phyloP scores from a whole-genome alignment of 2,113 vertebrate genomes.

The Erythrolamprus reginae region DNA sequence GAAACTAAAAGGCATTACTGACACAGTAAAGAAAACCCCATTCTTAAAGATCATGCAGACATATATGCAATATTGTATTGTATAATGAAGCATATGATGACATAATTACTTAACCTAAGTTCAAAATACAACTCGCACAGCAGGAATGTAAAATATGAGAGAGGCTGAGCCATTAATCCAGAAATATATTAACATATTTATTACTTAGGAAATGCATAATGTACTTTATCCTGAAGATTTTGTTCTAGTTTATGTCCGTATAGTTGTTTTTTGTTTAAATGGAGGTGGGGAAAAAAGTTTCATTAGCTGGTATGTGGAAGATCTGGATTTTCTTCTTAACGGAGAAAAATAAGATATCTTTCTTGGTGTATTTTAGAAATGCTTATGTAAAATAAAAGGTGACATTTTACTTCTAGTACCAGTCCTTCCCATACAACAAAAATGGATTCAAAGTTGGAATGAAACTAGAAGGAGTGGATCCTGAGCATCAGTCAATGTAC shows the following conservation, averaged over 20 bases:
- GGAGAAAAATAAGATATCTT: background rate
- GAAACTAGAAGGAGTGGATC: slow-evolving; percentile 95
- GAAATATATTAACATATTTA: background rate
- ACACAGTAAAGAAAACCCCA: background rate
- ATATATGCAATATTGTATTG: background rate
- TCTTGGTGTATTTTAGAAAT: background rate
- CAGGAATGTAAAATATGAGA: background rate
- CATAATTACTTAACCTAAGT: background rate
- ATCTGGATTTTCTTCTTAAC: background rate
- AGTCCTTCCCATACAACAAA: slow-evolving; percentile 92
- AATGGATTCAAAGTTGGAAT: slow-evolving; percentile 95
- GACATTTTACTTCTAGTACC: slow-evolving; percentile 75
- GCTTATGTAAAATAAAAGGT: slow-evolving; percentile 14
- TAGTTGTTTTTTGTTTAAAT: background rate
- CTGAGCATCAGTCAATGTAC: slow-evolving; percentile 89
- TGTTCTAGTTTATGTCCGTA: background rate
- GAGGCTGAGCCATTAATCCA: background rate
- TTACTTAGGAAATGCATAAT: background rate
- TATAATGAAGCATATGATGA: background rate
- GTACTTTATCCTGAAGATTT: background rate
- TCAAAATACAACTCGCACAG: background rate
- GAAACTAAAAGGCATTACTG: background rate
- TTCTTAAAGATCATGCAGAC: background rate
- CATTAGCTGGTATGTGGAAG: background rate
- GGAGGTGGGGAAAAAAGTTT: background rate